Conservation (phyloP, 1,140 invertebrate species). For the Leguminivora glycinivorella region DNA sequence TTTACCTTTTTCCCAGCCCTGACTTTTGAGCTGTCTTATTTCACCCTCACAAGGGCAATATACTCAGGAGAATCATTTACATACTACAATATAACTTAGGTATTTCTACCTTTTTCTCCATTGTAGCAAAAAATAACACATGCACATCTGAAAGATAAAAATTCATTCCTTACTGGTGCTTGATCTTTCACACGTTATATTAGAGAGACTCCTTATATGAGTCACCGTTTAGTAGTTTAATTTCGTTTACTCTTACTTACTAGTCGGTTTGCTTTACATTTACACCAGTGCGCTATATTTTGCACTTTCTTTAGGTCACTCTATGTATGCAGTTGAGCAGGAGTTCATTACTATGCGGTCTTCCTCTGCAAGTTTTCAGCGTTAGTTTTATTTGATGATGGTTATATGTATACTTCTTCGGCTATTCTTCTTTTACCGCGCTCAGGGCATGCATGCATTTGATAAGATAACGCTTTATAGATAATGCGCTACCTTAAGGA, state of each 20-base stretch:
- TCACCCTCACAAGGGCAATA: no score
- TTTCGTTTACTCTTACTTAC: constrained; percentile 21
- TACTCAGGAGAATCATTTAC: no score
- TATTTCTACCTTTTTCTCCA: no score
- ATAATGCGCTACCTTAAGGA: constrained; percentile 20
- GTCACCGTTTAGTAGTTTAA: constrained; percentile 14
- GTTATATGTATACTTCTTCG: not conserved
- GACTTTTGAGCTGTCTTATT: no score
- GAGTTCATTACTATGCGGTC: no score
- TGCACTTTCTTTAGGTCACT: constrained; percentile 58
- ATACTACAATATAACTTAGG: no score
- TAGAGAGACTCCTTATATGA: not conserved
- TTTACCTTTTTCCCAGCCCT: no score
- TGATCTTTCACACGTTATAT: not conserved
- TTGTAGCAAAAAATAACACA: no score
- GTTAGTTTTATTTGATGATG: no score
- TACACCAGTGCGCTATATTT: constrained; percentile 57
- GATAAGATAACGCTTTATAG: not conserved
- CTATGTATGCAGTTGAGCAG: constrained; percentile 2
- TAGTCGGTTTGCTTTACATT: constrained; percentile 39
- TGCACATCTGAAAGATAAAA: not conserved
- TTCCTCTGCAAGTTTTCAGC: no score
- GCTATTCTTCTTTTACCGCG: not conserved
- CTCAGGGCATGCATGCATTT: not conserved
- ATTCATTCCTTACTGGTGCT: not conserved